Conservation (phyloP, 2,113 vertebrate genomes). For the Mixornis gularis region DNA sequence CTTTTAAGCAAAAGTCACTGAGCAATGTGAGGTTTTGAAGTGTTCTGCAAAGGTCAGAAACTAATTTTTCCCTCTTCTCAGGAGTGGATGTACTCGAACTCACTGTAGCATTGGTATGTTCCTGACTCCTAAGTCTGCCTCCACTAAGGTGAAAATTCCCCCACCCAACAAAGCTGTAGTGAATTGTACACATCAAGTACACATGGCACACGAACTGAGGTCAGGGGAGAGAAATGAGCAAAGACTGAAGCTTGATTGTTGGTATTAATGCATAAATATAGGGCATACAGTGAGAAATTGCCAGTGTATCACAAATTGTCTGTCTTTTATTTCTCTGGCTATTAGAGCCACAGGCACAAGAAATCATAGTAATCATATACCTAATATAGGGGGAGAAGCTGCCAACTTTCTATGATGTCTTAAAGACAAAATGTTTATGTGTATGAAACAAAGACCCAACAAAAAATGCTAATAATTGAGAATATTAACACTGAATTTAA, state of each 20-base stretch:
- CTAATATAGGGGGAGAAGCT: background rate
- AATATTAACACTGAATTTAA: background rate
- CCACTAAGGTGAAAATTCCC: background rate
- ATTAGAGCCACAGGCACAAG: background rate
- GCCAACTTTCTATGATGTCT: background rate
- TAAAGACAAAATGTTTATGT: background rate
- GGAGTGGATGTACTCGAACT: background rate
- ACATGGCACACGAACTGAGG: rapidly evolving
- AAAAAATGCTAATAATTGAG: background rate
- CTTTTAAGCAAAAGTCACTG: background rate
- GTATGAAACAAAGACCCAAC: background rate
- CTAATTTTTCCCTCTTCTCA: background rate
- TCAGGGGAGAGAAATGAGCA: background rate
- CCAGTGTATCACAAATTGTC: background rate
- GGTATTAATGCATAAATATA: background rate
- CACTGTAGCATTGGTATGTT: background rate
- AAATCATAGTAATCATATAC: background rate
- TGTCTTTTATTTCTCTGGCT: background rate
- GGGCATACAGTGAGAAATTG: background rate
- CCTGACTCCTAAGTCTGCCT: background rate
- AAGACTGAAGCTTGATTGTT: background rate
- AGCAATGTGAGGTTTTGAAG: background rate
- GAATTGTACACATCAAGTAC: background rate
- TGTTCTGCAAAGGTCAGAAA: background rate
- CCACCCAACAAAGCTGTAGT: background rate